Conservation (phyloP, 1,140 invertebrate genomes). For the Polypedilum pembai region DNA sequence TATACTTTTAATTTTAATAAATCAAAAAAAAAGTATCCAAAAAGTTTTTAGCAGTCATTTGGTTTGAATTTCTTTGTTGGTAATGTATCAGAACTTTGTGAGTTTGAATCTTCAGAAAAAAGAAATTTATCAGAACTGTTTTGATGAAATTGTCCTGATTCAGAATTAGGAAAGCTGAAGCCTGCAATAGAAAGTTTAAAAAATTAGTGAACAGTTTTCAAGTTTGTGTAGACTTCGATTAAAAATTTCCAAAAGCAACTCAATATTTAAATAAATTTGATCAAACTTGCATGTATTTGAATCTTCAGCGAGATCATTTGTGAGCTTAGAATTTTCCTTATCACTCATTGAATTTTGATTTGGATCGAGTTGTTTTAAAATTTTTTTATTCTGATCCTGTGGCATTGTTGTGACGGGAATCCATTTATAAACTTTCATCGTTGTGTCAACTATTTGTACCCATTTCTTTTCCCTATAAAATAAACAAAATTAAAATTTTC, state of each 20-base stretch:
- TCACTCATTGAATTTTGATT: constrained; percentile 58
- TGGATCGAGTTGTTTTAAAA: constrained; percentile 43
- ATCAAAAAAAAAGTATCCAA: no score
- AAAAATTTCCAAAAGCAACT: no score
- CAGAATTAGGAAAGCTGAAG: constrained; percentile 75
- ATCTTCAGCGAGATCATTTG: constrained; percentile 58
- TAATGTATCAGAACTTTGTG: constrained; percentile 71
- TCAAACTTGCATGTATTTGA: constrained; percentile 74
- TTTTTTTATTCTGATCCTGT: constrained; percentile 60
- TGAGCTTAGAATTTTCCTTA: constrained; percentile 70
- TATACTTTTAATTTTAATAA: no score
- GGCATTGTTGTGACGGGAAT: constrained; percentile 70
- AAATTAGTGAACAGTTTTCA: no score
- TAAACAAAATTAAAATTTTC: constrained; percentile 28
- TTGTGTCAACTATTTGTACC: constrained; percentile 95
- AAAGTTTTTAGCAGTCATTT: constrained; percentile 44
- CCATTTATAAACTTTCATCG: constrained; percentile 99
- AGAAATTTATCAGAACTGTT: constrained; percentile 71
- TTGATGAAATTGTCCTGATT: constrained; percentile 73
- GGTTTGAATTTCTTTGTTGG: constrained; percentile 69
- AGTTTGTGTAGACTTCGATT: no score
- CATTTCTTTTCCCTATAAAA: constrained; percentile 89
- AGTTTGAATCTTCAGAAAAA: constrained; percentile 84
- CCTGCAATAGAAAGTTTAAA: constrained; percentile 33
- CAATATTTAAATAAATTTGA: constrained; percentile 16